Conservation (phyloP, 2,797 vertebrate genomes). For the Alosa sapidissima region DNA sequence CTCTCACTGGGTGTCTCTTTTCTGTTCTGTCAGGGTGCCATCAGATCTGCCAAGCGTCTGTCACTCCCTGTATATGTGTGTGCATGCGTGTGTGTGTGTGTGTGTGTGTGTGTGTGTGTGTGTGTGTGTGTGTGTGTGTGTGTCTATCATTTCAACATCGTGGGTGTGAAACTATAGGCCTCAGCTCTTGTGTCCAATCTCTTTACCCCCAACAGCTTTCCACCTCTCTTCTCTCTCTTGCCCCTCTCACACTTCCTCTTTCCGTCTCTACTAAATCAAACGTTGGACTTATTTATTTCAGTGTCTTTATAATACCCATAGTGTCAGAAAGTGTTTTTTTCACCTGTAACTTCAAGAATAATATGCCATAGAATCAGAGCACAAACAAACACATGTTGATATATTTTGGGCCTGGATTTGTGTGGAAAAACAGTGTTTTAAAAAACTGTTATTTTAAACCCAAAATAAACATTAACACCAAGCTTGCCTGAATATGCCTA, state of each 20-base stretch:
- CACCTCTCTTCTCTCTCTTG: background rate
- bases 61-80: conserved; percentile 29
- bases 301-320: background rate
- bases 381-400: background rate
- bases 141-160: background rate
- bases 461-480: background rate
- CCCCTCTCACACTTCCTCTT: background rate
- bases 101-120: conserved; percentile 30
- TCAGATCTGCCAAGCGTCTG: background rate
- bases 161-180: conserved; percentile 23
- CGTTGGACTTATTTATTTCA: background rate
- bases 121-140: conserved; percentile 26
- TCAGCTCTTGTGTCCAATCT: conserved; percentile 21
- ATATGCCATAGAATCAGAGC: background rate
- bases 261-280: background rate
- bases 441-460: background rate
- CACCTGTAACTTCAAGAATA: background rate
- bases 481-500: background rate
- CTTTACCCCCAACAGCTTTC: background rate
- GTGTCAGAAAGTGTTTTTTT: background rate
- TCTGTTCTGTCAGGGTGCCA: conserved; percentile 10
- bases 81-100: conserved; percentile 32
- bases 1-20: conserved; percentile 20
- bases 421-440: background rate
- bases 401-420: background rate